These are phyloP conservation scores for Cotesia vestalis DNA, from an alignment of 1,140 invertebrate genomes.

Conservation along the genomic window DNA sequence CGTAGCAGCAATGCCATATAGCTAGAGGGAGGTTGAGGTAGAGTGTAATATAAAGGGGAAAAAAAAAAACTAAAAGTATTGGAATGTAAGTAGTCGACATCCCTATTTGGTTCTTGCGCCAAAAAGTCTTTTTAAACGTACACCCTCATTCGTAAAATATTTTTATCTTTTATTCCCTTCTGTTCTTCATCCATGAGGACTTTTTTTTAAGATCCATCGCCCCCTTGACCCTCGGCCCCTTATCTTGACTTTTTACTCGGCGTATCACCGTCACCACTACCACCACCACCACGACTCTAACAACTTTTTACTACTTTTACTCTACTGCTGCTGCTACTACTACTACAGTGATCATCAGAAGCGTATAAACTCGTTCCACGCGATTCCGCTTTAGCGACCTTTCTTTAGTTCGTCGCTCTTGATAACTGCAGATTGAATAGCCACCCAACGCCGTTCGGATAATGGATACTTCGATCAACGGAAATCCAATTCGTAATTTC, in stretches of 20 bases:
- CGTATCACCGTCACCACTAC: background rate
- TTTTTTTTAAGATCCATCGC: constrained; percentile 7
- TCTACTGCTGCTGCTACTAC: background rate
- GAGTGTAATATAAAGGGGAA: background rate
- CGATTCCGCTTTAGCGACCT: constrained; percentile 31
- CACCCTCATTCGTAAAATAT: background rate
- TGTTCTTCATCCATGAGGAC: constrained; percentile 15
- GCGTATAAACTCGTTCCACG: constrained; percentile 32
- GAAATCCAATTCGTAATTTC: constrained; percentile 38
- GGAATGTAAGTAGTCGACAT: constrained; percentile 31
- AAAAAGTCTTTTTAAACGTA: constrained; percentile 22
- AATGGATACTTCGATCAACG: constrained; percentile 38
- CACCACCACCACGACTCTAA: background rate
- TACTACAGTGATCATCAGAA: constrained; percentile 9
- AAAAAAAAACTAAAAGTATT: constrained; percentile 1
- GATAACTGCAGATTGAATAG: constrained; percentile 41
- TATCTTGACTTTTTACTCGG: background rate
- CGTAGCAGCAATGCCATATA: no score
- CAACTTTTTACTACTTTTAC: background rate
- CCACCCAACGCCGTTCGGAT: constrained; percentile 32
- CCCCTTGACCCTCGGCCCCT: background rate
- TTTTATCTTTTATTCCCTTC: constrained; percentile 22
- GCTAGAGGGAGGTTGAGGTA: no score
- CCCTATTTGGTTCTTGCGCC: constrained; percentile 36
- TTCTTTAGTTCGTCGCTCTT: constrained; percentile 28